These are phyloP conservation scores for Formicarius rufipectus DNA, from an alignment of 2,113 vertebrate species.

Conservation along the genomic window DNA sequence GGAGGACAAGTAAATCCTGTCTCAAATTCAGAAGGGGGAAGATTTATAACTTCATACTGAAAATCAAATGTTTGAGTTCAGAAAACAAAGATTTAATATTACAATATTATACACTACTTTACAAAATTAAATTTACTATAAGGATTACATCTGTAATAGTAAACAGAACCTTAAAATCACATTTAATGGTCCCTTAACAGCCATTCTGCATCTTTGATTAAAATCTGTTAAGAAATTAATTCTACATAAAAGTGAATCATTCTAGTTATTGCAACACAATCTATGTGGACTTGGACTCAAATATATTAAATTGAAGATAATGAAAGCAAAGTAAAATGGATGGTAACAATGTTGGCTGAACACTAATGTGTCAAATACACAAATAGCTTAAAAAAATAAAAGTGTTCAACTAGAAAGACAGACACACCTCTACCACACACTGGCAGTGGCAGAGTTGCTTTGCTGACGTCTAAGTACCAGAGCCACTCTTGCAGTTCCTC, in stretches of 20 bases:
- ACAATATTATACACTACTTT: slow-evolving; percentile 87
- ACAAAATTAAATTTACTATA: slow-evolving; percentile 81
- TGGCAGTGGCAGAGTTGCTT: slow-evolving; percentile 54
- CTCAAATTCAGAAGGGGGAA: slow-evolving; percentile 72
- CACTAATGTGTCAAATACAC: slow-evolving; percentile 67
- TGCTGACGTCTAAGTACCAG: slow-evolving; percentile 66
- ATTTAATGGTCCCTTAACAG: slow-evolving; percentile 82
- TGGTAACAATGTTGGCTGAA: slow-evolving; percentile 63
- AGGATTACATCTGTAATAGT: slow-evolving; percentile 74
- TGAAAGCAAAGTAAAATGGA: slow-evolving; percentile 75
- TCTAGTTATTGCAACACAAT: slow-evolving; percentile 75
- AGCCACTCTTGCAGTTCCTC: slow-evolving; percentile 63
- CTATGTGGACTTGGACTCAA: slow-evolving; percentile 64
- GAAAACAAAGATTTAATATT: slow-evolving; percentile 79
- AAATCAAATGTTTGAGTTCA: slow-evolving; percentile 71
- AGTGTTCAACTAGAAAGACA: slow-evolving; percentile 74
- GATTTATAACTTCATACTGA: slow-evolving; percentile 73
- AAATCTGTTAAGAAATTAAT: slow-evolving; percentile 56
- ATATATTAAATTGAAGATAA: slow-evolving; percentile 76
- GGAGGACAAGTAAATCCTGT: slow-evolving; percentile 77
- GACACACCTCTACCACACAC: slow-evolving; percentile 30
- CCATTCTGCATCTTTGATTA: slow-evolving; percentile 73
- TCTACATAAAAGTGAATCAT: slow-evolving; percentile 67
- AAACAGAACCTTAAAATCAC: slow-evolving; percentile 78
- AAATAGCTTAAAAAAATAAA: slow-evolving; percentile 51